Conservation (phyloP, 2,113 vertebrate species). For the Alaudala cheleensis region DNA sequence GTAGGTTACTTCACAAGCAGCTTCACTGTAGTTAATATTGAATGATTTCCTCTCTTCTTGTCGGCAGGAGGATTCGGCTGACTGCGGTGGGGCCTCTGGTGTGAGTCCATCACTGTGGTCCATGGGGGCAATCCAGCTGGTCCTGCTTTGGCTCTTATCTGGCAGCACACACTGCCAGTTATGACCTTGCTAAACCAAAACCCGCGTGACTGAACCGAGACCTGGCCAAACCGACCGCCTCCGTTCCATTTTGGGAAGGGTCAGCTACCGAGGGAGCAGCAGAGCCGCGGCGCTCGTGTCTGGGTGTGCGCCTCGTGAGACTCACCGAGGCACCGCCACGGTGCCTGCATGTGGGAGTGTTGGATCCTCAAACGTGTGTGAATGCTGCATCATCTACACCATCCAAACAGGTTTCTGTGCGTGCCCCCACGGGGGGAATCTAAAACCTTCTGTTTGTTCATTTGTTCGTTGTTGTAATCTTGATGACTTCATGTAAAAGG, state of each 20-base stretch:
- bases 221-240: conserved; percentile 75
- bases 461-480: conserved; percentile 30
- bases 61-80: conserved; percentile 90
- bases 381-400: conserved; percentile 77
- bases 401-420: conserved; percentile 58
- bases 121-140: conserved; percentile 82
- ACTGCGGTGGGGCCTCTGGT: conserved; percentile 89
- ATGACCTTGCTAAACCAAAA: conserved; percentile 84
- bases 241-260: conserved; percentile 51
- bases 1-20: not conserved
- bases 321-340: conserved; percentile 15
- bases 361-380: conserved; percentile 72
- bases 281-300: conserved; percentile 43
- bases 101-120: conserved; percentile 85
- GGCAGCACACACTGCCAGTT: conserved; percentile 82
- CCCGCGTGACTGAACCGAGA: conserved; percentile 66
- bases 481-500: conserved; percentile 73
- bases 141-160: conserved; percentile 88
- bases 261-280: conserved; percentile 58
- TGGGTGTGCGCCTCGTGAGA: conserved; percentile 25
- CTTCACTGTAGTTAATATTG: not conserved
- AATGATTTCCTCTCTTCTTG: conserved; percentile 46
- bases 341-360: conserved; percentile 77
- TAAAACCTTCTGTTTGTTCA: not conserved
- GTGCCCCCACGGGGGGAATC: conserved; percentile 68